A percentile compares a stretch with the other conserved stretches of the same genome.
Evolutionary conservation across 2,113 vertebrate species (phyloP).

Genomic region (Scomber japonicus): DNA sequence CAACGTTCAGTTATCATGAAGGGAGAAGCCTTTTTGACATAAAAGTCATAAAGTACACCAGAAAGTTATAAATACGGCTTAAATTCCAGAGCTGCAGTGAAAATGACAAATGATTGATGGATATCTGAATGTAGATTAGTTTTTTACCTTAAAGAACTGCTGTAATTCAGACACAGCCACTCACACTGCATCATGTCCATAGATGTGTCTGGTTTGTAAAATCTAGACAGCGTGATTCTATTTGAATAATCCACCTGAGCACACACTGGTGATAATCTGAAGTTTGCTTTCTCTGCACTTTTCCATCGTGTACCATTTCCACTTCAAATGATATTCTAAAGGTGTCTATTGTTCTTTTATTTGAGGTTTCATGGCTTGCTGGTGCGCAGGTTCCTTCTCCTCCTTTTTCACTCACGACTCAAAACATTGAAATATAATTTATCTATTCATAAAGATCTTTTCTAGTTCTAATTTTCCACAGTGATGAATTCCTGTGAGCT

Average conservation of each 20-base stretch:
- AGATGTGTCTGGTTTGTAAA: neutral
- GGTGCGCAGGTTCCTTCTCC: neutral
- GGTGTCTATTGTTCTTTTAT: conserved; percentile 10
- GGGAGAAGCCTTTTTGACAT: too few species aligned
- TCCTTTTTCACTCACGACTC: conserved; percentile 1
- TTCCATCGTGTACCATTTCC: neutral
- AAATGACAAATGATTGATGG: too few species aligned
- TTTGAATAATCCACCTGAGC: neutral
- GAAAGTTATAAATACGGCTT: too few species aligned
- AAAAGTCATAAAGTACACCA: too few species aligned
- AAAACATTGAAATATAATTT: conserved; percentile 56
- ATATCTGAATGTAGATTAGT: too few species aligned
- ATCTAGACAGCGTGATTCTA: neutral
- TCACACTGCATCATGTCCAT: neutral
- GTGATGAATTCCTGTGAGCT: conserved; percentile 30
- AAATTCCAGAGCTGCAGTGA: too few species aligned
- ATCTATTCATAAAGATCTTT: conserved; percentile 26
- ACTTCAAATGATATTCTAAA: neutral
- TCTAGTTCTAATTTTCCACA: conserved; percentile 47
- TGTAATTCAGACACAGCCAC: too few species aligned
- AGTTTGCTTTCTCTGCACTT: conserved; percentile 14
- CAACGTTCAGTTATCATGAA: too few species aligned
- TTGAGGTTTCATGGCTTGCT: conserved; percentile 11
- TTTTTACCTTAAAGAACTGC: too few species aligned
- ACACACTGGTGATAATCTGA: conserved; percentile 1